Base-by-base conservation (phyloP, 2,113 vertebrate species). In the Eurypyga helias region DNA sequence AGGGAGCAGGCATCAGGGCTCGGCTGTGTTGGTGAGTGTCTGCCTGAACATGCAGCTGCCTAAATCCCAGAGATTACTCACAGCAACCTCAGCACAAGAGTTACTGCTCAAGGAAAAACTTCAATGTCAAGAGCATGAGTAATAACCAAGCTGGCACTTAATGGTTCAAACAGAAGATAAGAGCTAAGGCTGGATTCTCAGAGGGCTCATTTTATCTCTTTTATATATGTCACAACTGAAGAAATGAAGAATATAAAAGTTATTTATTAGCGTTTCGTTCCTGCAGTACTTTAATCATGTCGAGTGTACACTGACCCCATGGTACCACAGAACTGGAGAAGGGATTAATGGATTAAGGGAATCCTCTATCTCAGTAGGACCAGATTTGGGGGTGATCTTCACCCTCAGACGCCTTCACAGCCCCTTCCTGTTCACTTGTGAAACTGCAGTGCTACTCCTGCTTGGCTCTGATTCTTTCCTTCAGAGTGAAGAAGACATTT, bases 191-290 rank as follows among this genome's bases (percentile, higher is more conserved):
- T 75, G 82, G 94, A 93, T 96, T 94, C 97, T 98, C 94, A 81
- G 83, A 96, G 96, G 93, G 92, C 91, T 96, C 33, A 0, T 86
- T 96, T 98, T 97, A 97, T 97, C 97, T 97, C 92, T 77, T 97
- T 97, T 89, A 95, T 95, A 94, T 93, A 96, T 95, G 97, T 96
- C 97, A 97, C 96, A 97, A 97, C 96, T 96, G 94, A 97, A 98
- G 96, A 98, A 97, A 94, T 96, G 95, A 97, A 95, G 94, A 97
- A 87, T 96, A 97, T 97, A 97, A 97, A 97, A 96, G 83, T 96
- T 92, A 97, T 97, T 97, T 97, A 97, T 97, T 95, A 57, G 80
- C 0, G 4, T 83, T 97, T 95, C 75, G 2, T 96, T 96, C 96
- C 80, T 96, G 85, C 87, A 94, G 69, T 75, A 94, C 93, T 97